Evolutionary conservation across 1,140 invertebrate species (phyloP).

Genomic region (Tetramorium alpestre): DNA sequence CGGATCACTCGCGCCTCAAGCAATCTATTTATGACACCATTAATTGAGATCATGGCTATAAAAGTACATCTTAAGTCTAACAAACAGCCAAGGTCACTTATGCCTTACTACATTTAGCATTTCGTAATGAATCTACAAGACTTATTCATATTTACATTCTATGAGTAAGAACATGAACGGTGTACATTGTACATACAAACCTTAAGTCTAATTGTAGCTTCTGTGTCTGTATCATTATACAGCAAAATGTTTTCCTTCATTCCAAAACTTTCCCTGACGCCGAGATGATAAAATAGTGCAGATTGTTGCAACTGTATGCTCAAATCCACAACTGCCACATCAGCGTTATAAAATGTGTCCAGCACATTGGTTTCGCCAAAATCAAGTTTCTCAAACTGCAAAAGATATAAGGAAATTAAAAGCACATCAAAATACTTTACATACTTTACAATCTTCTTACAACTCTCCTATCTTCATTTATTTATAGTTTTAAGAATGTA

Average conservation of each 20-base stretch:
- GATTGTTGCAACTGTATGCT: slow-evolving; percentile 96
- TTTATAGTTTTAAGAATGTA: neutral
- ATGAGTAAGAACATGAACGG: slow-evolving; percentile 6
- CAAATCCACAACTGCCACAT: slow-evolving; percentile 98
- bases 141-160: neutral
- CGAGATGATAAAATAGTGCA: slow-evolving; percentile 98
- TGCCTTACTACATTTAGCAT: neutral
- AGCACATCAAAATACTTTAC: neutral
- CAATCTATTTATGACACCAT: slow-evolving; percentile 67
- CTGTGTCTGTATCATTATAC: slow-evolving; percentile 95
- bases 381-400: slow-evolving; percentile 94
- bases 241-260: slow-evolving; percentile 99
- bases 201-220: slow-evolving; percentile 94
- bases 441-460: neutral
- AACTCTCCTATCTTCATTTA: neutral
- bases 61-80: slow-evolving; percentile 53
- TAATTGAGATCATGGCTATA: slow-evolving; percentile 64
- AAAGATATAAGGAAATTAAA: slow-evolving; percentile 62
- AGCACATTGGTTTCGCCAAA: slow-evolving; percentile 94
- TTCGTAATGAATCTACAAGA: neutral
- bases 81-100: slow-evolving; percentile 61
- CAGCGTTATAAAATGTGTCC: slow-evolving; percentile 97
- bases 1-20: neutral
- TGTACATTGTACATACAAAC: slow-evolving; percentile 83
- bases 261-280: slow-evolving; percentile 98